These are phyloP conservation scores for Rhinoraja longicauda DNA, from an alignment of 2,797 vertebrate species.

Conservation along the genomic window DNA sequence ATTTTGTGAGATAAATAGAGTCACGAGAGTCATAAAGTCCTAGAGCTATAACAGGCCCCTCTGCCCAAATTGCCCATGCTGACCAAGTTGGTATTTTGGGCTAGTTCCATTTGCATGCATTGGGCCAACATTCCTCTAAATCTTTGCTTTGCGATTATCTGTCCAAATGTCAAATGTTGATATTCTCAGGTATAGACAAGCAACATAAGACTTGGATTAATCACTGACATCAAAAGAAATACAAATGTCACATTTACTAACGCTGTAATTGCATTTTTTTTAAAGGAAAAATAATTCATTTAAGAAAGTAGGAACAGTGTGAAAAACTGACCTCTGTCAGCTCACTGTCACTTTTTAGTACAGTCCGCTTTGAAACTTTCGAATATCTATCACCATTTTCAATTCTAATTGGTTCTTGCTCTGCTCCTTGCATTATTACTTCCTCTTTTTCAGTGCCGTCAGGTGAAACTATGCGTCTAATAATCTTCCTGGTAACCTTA, in stretches of 20 bases:
- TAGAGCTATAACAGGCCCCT: too few relatives aligned
- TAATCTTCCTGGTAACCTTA: conserved; percentile 86
- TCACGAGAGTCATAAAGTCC: too few relatives aligned
- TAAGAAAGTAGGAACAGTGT: background rate
- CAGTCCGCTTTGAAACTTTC: conserved; percentile 81
- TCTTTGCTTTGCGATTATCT: too few relatives aligned
- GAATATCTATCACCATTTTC: conserved; percentile 78
- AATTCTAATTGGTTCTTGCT: conserved; percentile 63
- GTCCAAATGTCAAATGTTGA: too few relatives aligned
- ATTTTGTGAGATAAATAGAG: background rate
- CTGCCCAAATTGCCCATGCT: too few relatives aligned
- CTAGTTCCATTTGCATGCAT: too few relatives aligned
- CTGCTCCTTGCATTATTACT: conserved; percentile 69
- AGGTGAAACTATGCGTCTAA: conserved; percentile 71
- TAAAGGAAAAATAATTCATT: background rate
- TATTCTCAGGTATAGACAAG: background rate
- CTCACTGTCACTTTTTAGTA: conserved; percentile 72
- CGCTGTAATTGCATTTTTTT: too few relatives aligned
- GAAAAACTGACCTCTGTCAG: conserved; percentile 70
- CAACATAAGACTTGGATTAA: background rate
- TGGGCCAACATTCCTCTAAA: too few relatives aligned
- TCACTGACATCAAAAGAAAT: background rate
- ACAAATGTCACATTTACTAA: background rate
- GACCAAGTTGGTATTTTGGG: too few relatives aligned
- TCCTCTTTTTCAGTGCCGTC: conserved; percentile 80